These are phyloP conservation scores for Vespertilio murinus DNA, from an alignment of 2,797 vertebrate genomes.

Conservation along the genomic window DNA sequence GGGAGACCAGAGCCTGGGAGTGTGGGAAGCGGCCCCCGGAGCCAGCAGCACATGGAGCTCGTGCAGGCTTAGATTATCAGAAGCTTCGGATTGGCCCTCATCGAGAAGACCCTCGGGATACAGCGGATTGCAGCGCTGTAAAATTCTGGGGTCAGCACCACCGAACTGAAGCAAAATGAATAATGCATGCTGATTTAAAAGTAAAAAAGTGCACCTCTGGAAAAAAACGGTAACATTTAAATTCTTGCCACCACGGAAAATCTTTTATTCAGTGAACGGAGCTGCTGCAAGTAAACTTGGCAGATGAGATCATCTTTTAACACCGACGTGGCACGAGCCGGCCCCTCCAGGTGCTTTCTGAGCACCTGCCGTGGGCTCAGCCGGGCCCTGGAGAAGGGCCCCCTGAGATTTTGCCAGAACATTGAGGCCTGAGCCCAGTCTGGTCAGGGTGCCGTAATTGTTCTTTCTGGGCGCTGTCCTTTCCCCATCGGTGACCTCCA, in stretches of 20 bases:
- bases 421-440: not conserved
- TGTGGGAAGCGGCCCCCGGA: not conserved
- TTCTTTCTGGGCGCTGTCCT: not conserved
- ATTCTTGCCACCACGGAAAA: constrained; percentile 32
- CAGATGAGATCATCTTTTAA: constrained; percentile 50
- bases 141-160: constrained; percentile 24
- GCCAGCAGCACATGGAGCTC: not conserved
- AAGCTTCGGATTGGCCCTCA: not conserved
- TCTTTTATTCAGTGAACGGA: constrained; percentile 51
- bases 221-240: constrained; percentile 42
- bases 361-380: not conserved
- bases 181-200: constrained; percentile 50
- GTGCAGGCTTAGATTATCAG: not conserved
- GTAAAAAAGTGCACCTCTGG: constrained; percentile 31
- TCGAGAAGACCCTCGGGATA: constrained; percentile 19
- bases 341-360: not conserved
- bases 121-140: not conserved
- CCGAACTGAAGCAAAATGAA: constrained; percentile 51
- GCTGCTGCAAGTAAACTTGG: constrained; percentile 24
- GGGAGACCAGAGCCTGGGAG: not conserved
- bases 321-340: not conserved
- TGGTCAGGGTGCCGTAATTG: not conserved
- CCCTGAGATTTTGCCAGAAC: not conserved
- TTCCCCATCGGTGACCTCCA: not conserved
- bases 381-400: not conserved